Evolutionary conservation across 2,797 vertebrate species (phyloP), one percentile per base, ranked within the genome.

Genomic region (Anas capensis): DNA sequence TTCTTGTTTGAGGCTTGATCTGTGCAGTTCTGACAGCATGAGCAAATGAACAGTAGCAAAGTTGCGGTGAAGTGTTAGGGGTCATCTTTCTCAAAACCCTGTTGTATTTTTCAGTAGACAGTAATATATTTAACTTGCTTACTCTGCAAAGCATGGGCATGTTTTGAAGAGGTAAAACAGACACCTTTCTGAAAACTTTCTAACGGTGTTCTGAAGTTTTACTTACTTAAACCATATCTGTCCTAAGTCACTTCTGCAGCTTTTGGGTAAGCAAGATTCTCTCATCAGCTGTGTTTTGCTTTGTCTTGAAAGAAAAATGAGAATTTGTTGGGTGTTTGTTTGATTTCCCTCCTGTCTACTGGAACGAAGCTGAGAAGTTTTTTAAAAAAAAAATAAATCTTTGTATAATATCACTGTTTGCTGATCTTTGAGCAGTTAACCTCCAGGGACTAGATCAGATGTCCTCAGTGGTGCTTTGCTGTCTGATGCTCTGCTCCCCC

Each of bases 291-390:
- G 4, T 1, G 2, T 29, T 51, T 0, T 69, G 11, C 53, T 78
- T 57, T 61, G 14, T 72, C 33, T 75, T 81, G 48, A 88, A 79
- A 19, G 60, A 40, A 57, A 92, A 86, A 56, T 8, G n/a, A 72
- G 56, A 65, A 51, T 83, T 84, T 88, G 5, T 34, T 70, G 24
- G 33, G 23, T 15, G 24, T 26, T 34, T 33, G 14, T 60, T 27
- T 38, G 27, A 16, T 70, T 87, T 71, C 13, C 40, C 13, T 76
- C 0, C 0, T 8, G 1, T 46, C 29, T 77, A 2, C 29, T 54
- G 36, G 18, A 61, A 42, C 61, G n/a, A 54, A 88, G 23, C n/a
- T 56, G 82, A 82, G 71, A 93, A 82, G 72, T 66, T 15, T 4
- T 11, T 38, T 10, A 36, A 36, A 36, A 36, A 38, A 38, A 78